Percentiles rank a stretch among this genome's conserved stretches.
These are phyloP conservation scores for cat (Felis catus) DNA, from an alignment of 2,113 vertebrate genomes.

Conservation along the genomic window DNA sequence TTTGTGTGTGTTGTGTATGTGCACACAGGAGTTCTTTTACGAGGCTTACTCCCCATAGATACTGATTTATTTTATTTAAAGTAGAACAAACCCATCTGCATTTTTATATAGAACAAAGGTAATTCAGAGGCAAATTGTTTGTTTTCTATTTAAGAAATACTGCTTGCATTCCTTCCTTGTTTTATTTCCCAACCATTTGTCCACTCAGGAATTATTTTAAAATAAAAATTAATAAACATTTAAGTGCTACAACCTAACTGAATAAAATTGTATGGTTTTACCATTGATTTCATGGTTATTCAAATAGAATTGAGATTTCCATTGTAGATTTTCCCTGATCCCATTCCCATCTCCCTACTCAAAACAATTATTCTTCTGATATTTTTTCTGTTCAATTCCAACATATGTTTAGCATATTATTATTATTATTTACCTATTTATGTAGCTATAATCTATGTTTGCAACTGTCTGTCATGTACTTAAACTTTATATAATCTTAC, in stretches of 20 bases:
- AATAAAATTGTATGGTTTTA: neutral
- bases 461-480: neutral
- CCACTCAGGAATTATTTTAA: slow-evolving; percentile 18
- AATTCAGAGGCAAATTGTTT: neutral
- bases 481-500: slow-evolving; percentile 16
- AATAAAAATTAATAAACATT: slow-evolving; percentile 7
- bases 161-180: neutral
- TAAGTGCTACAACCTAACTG: neutral
- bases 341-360: neutral
- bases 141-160: neutral
- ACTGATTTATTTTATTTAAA: neutral
- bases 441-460: slow-evolving; percentile 28
- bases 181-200: slow-evolving; percentile 31
- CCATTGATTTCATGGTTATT: neutral
- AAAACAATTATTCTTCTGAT: neutral
- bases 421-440: slow-evolving; percentile 57
- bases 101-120: neutral
- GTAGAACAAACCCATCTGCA: neutral
- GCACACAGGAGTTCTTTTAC: neutral
- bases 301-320: neutral
- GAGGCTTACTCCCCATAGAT: neutral
- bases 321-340: neutral
- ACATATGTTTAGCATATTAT: slow-evolving; percentile 32
- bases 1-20: neutral
- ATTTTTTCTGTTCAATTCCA: neutral